Evolutionary conservation across 2,888 invertebrate species (phyloP), one percentile per base, ranked within the genome.

Genomic region (Noctuana brunneofusca): DNA sequence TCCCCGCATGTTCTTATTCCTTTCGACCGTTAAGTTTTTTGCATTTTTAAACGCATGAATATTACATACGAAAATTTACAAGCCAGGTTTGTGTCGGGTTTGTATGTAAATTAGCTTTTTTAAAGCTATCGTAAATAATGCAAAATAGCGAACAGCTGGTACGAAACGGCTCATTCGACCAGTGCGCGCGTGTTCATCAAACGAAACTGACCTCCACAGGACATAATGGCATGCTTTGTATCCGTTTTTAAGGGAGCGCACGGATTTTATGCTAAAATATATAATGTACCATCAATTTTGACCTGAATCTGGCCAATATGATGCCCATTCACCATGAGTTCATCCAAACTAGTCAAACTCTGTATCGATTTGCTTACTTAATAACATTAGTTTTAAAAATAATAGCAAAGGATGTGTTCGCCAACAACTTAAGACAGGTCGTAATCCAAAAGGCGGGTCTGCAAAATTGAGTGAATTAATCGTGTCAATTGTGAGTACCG

Each of bases 91-190:
- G 48, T 49, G 38, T 49, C 20, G 55, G 22, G 38, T 48, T 20
- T 49, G 54, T 49, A 49, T 62, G 48, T 55, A 62, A 62, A 62
- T 55, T 49, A 55, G 54, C 38, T 62, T 62, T 62, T 62, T 62
- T 55, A 55, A 49, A 20, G 55, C 55, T 32, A 38, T 55, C 62
- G 49, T 62, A 62, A 62, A 62, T 62, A 62, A 62, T 62, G 62
- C 55, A 49, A 55, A 60, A 62, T 62, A 55, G 54, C 60, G 18
- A 53, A 55, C 60, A 62, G 60, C 54, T 62, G 54, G 54, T 49
- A 48, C 49, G 32, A 60, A 60, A 60, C 60, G 62, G 55, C 49
- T 62, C 49, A 55, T 55, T 49, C 55, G 62, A 62, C 62, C 55
- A 55, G 62, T 49, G 55, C 49, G 55, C 54, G 48, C 27, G 41